Conservation (phyloP, 2,113 vertebrate genomes). For the Epinephelus fuscoguttatus region DNA sequence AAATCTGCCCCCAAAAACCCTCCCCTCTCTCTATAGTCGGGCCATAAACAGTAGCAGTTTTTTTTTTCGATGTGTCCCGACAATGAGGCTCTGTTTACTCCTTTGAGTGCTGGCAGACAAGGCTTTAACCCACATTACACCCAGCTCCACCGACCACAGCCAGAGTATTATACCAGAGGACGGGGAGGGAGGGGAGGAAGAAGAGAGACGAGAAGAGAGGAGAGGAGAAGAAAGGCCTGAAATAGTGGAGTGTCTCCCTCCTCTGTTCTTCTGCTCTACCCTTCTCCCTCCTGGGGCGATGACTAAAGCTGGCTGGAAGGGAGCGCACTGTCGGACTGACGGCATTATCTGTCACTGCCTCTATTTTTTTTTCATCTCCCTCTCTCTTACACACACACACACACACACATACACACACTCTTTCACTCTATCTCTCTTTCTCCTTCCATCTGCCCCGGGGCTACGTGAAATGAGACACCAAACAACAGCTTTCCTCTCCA, state of each 20-base stretch:
- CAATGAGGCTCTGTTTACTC: slow-evolving; percentile 86
- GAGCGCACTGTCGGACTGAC: slow-evolving; percentile 74
- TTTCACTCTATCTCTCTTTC: slow-evolving; percentile 52
- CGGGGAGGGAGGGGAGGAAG: slow-evolving; percentile 36
- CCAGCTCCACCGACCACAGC: slow-evolving; percentile 76
- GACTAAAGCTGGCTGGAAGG: slow-evolving; percentile 82
- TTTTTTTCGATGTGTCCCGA: slow-evolving; percentile 74
- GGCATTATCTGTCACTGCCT: slow-evolving; percentile 81
- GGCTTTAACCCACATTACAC: slow-evolving; percentile 82
- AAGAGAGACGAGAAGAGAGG: slow-evolving; percentile 36
- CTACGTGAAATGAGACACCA: slow-evolving; percentile 86
- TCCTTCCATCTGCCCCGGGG: slow-evolving; percentile 80
- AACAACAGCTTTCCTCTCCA: slow-evolving; percentile 88
- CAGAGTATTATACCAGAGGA: slow-evolving; percentile 78
- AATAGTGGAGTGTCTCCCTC: slow-evolving; percentile 73
- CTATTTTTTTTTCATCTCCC: slow-evolving; percentile 50
- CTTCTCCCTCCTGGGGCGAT: slow-evolving; percentile 77
- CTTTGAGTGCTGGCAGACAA: slow-evolving; percentile 77
- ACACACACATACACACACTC: slow-evolving; percentile 41
- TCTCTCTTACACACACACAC: slow-evolving; percentile 53
- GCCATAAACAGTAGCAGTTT: slow-evolving; percentile 82
- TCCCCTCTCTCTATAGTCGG: slow-evolving; percentile 63
- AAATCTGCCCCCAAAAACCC: slow-evolving; percentile 49
- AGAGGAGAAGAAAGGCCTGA: slow-evolving; percentile 70
- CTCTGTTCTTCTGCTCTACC: slow-evolving; percentile 72